Evolutionary conservation across 1,140 invertebrate genomes (phyloP).

Genomic region (Brachionus sp.): DNA sequence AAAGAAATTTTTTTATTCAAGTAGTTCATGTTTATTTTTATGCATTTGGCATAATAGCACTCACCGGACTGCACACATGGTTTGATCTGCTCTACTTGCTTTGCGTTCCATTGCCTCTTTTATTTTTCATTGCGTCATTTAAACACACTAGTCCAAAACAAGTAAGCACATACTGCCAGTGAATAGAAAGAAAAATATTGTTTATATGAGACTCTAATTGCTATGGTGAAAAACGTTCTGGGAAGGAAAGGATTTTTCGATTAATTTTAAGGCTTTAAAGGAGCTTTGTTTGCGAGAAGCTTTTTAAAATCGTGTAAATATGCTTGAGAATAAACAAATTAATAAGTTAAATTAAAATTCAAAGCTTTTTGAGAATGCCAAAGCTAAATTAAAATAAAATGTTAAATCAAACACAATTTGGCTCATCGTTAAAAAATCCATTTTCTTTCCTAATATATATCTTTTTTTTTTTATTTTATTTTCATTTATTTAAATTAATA

Average conservation of each 20-base stretch:
- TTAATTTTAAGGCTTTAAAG: not conserved
- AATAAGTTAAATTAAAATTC: not conserved
- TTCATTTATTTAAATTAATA: not conserved
- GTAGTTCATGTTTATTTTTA: conserved; percentile 35
- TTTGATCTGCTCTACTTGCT: conserved; percentile 34
- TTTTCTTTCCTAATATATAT: not conserved
- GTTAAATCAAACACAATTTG: not conserved
- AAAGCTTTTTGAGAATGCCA: not conserved
- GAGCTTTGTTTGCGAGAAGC: not conserved
- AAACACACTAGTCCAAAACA: conserved; percentile 26
- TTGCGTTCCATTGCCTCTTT: not conserved
- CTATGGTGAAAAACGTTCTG: not conserved
- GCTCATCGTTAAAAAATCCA: not conserved
- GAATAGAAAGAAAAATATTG: not conserved
- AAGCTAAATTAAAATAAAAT: not conserved
- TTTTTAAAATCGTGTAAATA: not conserved
- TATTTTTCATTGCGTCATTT: conserved; percentile 6
- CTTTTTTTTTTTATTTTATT: not conserved
- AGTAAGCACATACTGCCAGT: not conserved
- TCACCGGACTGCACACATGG: not conserved
- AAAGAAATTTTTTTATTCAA: conserved; percentile 17
- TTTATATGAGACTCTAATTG: not conserved
- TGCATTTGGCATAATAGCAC: not conserved
- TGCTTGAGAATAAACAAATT: not conserved
- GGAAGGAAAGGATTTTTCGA: not conserved